phyloP scores from a whole-genome alignment of 2,888 invertebrate genomes.

The Lottia gigantea region DNA sequence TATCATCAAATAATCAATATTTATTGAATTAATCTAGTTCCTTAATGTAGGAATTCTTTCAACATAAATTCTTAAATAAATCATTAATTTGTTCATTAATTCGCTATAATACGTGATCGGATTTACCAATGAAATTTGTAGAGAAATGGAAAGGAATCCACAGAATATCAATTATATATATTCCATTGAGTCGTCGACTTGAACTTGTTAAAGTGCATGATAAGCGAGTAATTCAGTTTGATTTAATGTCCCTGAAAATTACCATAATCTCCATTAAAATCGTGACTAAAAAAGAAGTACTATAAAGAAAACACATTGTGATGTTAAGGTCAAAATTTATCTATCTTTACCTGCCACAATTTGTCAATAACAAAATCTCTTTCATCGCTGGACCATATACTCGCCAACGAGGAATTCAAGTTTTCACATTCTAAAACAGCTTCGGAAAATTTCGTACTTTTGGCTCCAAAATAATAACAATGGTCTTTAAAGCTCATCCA shows the following conservation, averaged over 20 bases:
- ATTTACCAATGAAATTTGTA: not conserved
- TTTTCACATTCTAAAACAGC: constrained; percentile 38
- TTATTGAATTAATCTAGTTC: constrained; percentile 2
- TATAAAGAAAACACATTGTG: too few relatives aligned
- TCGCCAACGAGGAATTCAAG: constrained; percentile 35
- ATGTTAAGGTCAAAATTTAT: too few relatives aligned
- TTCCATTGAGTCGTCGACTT: too few relatives aligned
- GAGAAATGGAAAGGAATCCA: too few relatives aligned
- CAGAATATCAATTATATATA: too few relatives aligned
- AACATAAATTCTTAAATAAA: constrained; percentile 4
- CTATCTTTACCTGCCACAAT: constrained; percentile 31
- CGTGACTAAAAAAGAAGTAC: too few relatives aligned
- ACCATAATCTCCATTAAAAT: too few relatives aligned
- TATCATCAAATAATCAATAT: not conserved
- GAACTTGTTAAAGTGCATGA: too few relatives aligned
- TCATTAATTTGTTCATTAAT: constrained; percentile 1
- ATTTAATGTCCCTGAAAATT: too few relatives aligned
- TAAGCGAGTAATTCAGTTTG: too few relatives aligned
- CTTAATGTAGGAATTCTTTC: not conserved
- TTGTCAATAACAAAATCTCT: constrained; percentile 35
- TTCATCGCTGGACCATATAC: constrained; percentile 45
- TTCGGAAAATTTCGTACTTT: constrained; percentile 29
- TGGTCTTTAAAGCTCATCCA: constrained; percentile 32
- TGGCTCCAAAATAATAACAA: constrained; percentile 33
- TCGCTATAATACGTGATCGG: not conserved